phyloP scores from a whole-genome alignment of 2,888 invertebrate genomes.

The Fabriciana adippe region DNA sequence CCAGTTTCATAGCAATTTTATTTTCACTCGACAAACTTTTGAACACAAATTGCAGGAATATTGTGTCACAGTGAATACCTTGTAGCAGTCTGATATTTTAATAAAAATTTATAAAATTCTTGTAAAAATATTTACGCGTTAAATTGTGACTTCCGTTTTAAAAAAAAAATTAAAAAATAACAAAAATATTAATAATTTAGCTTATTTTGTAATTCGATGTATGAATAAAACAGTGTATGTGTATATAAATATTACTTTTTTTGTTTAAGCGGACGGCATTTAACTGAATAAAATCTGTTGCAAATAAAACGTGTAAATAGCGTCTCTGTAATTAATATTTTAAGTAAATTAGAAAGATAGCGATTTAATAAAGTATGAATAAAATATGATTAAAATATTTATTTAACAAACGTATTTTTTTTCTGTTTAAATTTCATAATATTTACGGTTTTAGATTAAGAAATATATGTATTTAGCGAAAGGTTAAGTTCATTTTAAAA shows the following conservation, averaged over 20 bases:
- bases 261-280: slow-evolving; percentile 17
- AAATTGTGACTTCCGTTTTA: background rate
- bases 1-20: background rate
- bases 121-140: background rate
- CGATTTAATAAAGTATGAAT: background rate
- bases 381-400: background rate
- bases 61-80: background rate
- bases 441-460: no score
- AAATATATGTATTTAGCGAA: no score
- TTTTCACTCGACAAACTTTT: background rate
- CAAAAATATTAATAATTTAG: background rate
- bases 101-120: background rate
- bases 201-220: slow-evolving; percentile 19
- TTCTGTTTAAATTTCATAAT: no score
- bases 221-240: slow-evolving; percentile 2
- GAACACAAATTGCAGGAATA: background rate
- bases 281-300: slow-evolving; percentile 4
- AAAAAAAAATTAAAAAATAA: background rate
- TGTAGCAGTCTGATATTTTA: background rate
- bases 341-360: no score
- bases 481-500: no score
- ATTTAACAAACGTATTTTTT: background rate
- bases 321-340: background rate
- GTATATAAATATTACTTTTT: slow-evolving; percentile 1
- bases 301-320: slow-evolving; percentile 3